A percentile compares a stretch with the other conserved stretches of the same genome.
These are phyloP conservation scores for Agapornis roseicollis DNA, from an alignment of 2,113 vertebrate species.

Conservation along the genomic window DNA sequence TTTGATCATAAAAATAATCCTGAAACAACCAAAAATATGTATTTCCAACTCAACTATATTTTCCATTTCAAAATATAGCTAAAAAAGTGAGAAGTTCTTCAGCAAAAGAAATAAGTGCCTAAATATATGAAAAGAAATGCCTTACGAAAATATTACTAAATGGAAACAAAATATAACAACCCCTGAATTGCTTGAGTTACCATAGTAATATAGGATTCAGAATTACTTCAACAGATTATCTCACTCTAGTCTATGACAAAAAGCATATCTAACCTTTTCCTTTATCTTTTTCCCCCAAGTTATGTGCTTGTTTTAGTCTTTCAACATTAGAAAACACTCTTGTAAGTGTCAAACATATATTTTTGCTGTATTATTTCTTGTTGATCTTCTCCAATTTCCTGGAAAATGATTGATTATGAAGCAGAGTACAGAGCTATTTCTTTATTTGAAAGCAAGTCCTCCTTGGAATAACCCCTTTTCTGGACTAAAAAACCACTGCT, in stretches of 20 bases:
- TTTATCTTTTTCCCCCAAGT: not conserved
- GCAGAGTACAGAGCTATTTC: not conserved
- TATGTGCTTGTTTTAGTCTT: not conserved
- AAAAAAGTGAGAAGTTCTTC: not conserved
- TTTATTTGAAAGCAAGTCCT: not conserved
- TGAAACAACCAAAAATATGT: not conserved
- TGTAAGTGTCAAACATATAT: fast-evolving
- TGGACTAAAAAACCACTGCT: not conserved
- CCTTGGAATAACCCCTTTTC: not conserved
- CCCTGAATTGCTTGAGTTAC: not conserved
- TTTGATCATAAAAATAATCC: not conserved
- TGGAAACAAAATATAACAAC: not conserved
- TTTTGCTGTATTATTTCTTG: not conserved
- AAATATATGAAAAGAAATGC: not conserved
- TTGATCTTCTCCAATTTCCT: not conserved
- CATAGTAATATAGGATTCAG: not conserved
- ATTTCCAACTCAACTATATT: not conserved
- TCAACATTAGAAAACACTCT: not conserved
- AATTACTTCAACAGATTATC: not conserved
- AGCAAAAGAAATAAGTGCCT: not conserved
- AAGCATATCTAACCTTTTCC: not conserved
- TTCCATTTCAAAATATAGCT: not conserved
- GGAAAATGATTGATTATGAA: not conserved
- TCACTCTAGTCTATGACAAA: not conserved
- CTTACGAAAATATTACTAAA: not conserved